A percentile compares a stretch with the other conserved stretches of the same genome.
Evolutionary conservation across 2,113 vertebrate species (phyloP).

Genomic region (Tupaia tana): DNA sequence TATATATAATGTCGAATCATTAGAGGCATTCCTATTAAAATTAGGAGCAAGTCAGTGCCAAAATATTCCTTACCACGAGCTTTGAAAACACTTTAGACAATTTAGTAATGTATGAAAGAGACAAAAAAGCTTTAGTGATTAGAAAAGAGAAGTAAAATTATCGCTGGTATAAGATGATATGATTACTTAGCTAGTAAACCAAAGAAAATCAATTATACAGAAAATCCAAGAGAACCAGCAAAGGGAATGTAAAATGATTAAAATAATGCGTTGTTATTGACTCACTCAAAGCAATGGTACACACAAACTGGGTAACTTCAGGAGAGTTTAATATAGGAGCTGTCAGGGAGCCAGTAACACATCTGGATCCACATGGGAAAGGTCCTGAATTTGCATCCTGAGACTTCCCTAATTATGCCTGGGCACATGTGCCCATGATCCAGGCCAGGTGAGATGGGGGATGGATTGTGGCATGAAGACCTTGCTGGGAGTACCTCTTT

Average conservation of each 20-base stretch:
- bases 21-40: conserved; percentile 20
- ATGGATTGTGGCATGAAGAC: too few species aligned
- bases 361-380: too few species aligned
- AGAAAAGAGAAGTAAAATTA: conserved; percentile 23
- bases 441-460: too few species aligned
- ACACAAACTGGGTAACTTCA: neutral
- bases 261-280: neutral
- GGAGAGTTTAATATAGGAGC: neutral
- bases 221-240: neutral
- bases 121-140: neutral
- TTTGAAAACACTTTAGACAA: conserved; percentile 1
- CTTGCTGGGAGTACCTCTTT: too few species aligned
- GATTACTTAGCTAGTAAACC: neutral
- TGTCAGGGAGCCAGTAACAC: neutral
- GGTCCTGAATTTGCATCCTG: too few species aligned
- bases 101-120: neutral
- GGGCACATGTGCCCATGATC: too few species aligned
- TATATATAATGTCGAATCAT: neutral
- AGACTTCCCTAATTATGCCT: too few species aligned
- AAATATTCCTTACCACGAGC: neutral
- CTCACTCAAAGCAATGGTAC: neutral
- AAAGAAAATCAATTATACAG: neutral
- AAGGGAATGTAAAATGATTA: neutral
- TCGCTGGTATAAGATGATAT: neutral
- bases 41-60: neutral